phyloP scores from a whole-genome alignment of 53 echinoderm and acorn worm genomes.

The Mesocentrotus franciscanus region DNA sequence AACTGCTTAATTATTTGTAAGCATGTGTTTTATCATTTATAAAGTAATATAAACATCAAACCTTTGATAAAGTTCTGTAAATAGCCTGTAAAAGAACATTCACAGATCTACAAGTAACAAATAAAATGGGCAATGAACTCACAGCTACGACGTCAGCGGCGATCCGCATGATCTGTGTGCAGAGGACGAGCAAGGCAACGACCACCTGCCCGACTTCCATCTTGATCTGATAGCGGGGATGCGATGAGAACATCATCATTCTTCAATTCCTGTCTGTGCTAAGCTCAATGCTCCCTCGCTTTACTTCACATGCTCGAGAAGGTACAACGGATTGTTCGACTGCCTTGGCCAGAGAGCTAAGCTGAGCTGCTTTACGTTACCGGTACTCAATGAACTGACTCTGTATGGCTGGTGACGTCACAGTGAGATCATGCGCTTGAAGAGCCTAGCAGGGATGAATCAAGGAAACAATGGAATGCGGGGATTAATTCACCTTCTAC shows the following conservation, averaged over 20 bases:
- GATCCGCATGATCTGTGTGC: neutral
- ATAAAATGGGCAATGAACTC: neutral
- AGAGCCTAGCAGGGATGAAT: too few species aligned
- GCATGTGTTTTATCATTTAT: too few species aligned
- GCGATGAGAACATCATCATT: neutral
- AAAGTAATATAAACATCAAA: too few species aligned
- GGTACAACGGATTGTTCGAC: neutral
- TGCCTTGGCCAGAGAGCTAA: neutral
- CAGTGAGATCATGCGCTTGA: neutral
- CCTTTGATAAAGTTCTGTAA: too few species aligned
- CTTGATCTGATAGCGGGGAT: neutral
- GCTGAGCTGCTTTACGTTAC: neutral
- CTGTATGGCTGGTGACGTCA: neutral
- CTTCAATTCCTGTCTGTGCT: neutral
- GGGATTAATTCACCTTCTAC: too few species aligned
- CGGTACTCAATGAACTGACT: neutral
- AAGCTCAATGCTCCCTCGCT: neutral
- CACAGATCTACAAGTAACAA: too few species aligned
- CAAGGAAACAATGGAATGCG: too few species aligned
- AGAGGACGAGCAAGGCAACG: neutral
- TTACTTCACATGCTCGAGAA: neutral
- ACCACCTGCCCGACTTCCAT: constrained; percentile 6
- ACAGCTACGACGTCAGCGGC: constrained; percentile 47
- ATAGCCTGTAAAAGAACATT: too few species aligned
- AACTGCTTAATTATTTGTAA: too few species aligned